Evolutionary conservation across 2,113 vertebrate genomes (phyloP).

Genomic region (Sylvilagus bachmani): DNA sequence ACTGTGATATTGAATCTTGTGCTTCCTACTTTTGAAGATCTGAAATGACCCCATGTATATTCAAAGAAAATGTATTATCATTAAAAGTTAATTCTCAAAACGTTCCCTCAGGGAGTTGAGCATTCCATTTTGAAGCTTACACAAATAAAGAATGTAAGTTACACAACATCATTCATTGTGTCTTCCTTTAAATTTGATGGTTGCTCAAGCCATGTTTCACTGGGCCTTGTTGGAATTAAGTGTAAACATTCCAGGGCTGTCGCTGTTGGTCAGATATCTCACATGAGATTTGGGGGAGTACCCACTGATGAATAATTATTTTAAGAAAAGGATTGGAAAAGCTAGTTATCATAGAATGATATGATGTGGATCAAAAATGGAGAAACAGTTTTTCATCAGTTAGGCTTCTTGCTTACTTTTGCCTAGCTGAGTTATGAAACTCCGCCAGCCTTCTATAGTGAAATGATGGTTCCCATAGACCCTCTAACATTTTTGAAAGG

Average conservation of each 20-base stretch:
- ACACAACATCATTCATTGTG: neutral
- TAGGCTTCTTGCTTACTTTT: neutral
- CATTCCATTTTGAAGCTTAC: neutral
- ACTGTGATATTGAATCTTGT: neutral
- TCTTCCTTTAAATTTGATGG: neutral
- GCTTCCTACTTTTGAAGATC: neutral
- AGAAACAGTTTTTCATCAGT: neutral
- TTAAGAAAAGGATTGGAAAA: neutral
- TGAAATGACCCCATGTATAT: neutral
- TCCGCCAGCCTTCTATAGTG: neutral
- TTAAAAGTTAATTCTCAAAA: neutral
- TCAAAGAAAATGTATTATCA: neutral
- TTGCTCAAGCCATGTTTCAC: neutral
- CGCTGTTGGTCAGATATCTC: neutral
- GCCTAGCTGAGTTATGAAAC: neutral
- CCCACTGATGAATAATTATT: neutral
- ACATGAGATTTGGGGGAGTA: neutral
- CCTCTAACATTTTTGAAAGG: neutral
- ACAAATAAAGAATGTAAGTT: neutral
- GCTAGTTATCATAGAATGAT: neutral
- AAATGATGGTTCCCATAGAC: neutral
- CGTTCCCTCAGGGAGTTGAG: neutral
- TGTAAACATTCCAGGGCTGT: neutral
- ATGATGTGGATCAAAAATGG: neutral
- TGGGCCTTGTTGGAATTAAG: neutral